Base-by-base conservation (phyloP, 2,797 vertebrate species). In the Sebastes cheni region DNA sequence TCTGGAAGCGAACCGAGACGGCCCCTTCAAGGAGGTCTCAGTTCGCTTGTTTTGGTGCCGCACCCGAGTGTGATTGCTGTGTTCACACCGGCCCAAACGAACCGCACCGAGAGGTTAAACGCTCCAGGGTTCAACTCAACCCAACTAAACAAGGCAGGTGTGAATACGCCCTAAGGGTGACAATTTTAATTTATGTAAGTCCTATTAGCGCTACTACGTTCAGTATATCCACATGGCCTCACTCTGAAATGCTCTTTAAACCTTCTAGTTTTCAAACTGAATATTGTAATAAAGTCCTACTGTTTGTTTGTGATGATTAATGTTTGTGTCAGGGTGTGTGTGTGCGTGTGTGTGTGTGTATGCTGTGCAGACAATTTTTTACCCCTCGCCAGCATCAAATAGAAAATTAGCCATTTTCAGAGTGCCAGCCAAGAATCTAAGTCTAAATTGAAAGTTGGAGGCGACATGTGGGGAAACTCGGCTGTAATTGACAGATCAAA, bases 401-500 rank as follows among this genome's bases (percentile, higher is more conserved):
- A 36, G 16, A 65, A 42, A 77, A 78, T 61, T 1, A 52, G 27
- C n/a, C 12, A 72, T 62, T 84, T 71, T 69, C 14, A 50, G 8
- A 20, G 25, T 30, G 55, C 46, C 25, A 55, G 54, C 52, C 13
- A 39, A 79, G 34, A 67, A 56, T 62, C 56, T 29, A n/a, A 72
- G 11, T 72, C 62, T 67, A 20, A 81, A 82, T 20, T 60, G 22
- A 58, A 75, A 60, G 50, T 20, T 56, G 27, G 11, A 73, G 39
- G 39, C 55, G 39, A n/a, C 30, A 46, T 52, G 74, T 4, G 32
- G 18, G 56, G 61, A 59, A 72, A 59, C 32, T 70, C 52, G 72
- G 66, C 71, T 66, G 60, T 76, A 77, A 72, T 8, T 81, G 81
- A 81, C 77, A 76, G 78, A 86, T 89, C 80, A 83, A 85, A 87